A percentile compares a stretch with the other conserved stretches of the same genome.
Conservation (phyloP, 2,113 vertebrate species). For the Chionodraco myersi region DNA sequence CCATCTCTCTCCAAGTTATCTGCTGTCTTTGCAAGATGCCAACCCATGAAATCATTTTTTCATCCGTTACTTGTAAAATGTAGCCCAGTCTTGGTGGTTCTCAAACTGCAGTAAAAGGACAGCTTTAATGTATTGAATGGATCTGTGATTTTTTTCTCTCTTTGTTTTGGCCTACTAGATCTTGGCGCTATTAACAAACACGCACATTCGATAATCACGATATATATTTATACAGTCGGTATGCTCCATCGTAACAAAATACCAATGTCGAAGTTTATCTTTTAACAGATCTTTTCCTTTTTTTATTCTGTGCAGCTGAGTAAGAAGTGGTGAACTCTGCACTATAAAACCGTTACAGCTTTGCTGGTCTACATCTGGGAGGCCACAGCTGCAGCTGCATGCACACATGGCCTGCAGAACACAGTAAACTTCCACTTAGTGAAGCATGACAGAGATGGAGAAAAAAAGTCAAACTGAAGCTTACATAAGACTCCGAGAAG, state of each 20-base stretch:
- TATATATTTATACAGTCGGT: background rate
- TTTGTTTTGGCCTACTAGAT: background rate
- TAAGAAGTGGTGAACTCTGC: conserved; percentile 38
- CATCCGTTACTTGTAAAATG: background rate
- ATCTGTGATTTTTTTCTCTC: background rate
- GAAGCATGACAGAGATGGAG: conserved; percentile 65
- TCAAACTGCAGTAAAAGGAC: background rate
- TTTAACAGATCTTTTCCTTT: background rate
- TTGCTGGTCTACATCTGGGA: conserved; percentile 66
- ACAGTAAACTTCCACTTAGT: conserved; percentile 74
- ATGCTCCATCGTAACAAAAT: background rate
- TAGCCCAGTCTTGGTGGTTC: background rate
- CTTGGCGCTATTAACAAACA: background rate
- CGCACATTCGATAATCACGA: background rate
- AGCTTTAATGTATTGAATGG: background rate
- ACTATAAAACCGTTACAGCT: conserved; percentile 60
- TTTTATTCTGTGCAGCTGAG: conserved; percentile 29
- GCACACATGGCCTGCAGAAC: conserved; percentile 67
- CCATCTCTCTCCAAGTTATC: background rate
- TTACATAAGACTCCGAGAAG: conserved; percentile 67
- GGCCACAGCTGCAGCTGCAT: conserved; percentile 68
- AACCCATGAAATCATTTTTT: background rate
- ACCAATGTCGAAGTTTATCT: background rate
- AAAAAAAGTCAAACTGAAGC: conserved; percentile 48
- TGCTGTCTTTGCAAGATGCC: background rate